Base-by-base conservation (phyloP, 2,888 invertebrate genomes). In the Crematogaster levior region DNA sequence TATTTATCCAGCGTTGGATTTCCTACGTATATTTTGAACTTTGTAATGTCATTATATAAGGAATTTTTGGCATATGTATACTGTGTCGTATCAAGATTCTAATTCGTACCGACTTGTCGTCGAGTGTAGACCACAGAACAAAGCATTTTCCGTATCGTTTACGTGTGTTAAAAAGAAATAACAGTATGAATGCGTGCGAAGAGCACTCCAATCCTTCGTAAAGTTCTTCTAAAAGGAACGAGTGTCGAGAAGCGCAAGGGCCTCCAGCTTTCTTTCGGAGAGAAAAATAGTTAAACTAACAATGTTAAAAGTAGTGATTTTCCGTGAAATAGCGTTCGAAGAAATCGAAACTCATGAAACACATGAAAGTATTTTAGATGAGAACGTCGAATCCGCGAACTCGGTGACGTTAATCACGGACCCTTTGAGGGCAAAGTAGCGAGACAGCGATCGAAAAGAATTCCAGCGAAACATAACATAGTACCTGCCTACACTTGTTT, bases 291-390 rank as follows among this genome's bases (percentile, higher is more conserved):
- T 48, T 89, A 85, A 74, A 85, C 81, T 84, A 85, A 82, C 81
- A 58, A 84, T 86, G 82, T 74, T 83, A 83, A 83, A 81, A 60
- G 30, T 82, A 86, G 75, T 58, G 85, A 87, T 87, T 88, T 88
- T 81, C 87, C 70, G 73, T 83, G 75, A 74, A 63, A 58, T 46
- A 43, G 75, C 56, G 81, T 79, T 86, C 79, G 83, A 88, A 84
- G 74, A 82, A 86, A 86, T 88, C 88, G 83, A 88, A 85, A 88
- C 91, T 91, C 89, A 79, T 56, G 88, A 91, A 91, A 91, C 91
- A 88, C 85, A 89, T 91, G 91, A 91, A 91, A 91, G 91, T 91
- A 91, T 86, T 82, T 82, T 90, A 90, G 88, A 80, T 83, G 72
- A 65, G 74, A 86, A 82, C 75, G 80, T 83, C 84, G 82, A 84